Conservation (phyloP, 1,140 invertebrate species). For the Bombus waltoni region DNA sequence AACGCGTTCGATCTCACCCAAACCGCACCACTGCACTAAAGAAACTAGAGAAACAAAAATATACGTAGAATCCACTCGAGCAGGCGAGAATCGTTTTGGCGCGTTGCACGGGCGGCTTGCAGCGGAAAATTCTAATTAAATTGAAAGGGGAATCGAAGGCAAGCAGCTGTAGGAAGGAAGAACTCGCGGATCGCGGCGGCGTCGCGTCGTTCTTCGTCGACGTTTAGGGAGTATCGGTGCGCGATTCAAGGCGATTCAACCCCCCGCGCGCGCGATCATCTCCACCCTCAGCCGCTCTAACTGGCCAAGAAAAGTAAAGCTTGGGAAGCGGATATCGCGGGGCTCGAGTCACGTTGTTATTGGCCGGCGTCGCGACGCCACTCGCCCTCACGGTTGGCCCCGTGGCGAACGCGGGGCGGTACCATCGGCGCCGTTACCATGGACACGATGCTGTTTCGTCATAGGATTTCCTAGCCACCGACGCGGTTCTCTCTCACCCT, state of each 20-base stretch:
- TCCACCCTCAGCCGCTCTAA: slow-evolving; percentile 53
- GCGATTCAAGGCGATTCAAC: slow-evolving; percentile 65
- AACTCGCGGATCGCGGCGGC: neutral
- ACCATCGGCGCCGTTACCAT: slow-evolving; percentile 64
- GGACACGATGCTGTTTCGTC: slow-evolving; percentile 58
- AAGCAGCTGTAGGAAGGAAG: neutral
- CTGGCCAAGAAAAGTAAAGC: slow-evolving; percentile 46
- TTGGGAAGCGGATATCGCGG: slow-evolving; percentile 40
- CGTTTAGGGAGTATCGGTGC: slow-evolving; percentile 68
- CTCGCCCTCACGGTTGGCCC: slow-evolving; percentile 66
- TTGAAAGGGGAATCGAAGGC: slow-evolving; percentile 19
- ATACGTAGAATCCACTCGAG: neutral
- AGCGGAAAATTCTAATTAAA: slow-evolving; percentile 34
- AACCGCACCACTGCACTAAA: neutral
- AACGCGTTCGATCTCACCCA: neutral
- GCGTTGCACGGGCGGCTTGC: slow-evolving; percentile 8
- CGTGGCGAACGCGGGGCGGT: slow-evolving; percentile 56
- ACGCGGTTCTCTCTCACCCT: neutral
- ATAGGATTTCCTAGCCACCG: neutral
- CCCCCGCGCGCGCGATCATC: slow-evolving; percentile 58
- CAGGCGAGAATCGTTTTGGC: slow-evolving; percentile 1
- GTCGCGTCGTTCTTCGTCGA: slow-evolving; percentile 25
- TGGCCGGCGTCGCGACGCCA: slow-evolving; percentile 67
- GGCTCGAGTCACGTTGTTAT: slow-evolving; percentile 49
- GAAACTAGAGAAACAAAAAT: too few relatives aligned